Evolutionary conservation across 1,140 invertebrate species (phyloP).

Genomic region (Helicoverpa armigera): DNA sequence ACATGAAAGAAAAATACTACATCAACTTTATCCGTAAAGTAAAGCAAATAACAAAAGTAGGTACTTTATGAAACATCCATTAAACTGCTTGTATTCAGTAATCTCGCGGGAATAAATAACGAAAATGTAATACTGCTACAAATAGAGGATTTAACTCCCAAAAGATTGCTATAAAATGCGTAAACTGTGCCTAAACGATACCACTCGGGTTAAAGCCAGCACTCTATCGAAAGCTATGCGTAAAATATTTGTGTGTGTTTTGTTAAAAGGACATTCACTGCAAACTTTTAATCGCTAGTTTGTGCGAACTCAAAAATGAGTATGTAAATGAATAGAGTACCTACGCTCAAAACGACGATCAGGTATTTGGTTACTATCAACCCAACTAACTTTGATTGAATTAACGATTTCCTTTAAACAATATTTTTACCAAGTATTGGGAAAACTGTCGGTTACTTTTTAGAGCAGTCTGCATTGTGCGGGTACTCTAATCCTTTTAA

Average conservation of each 20-base stretch:
- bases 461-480: no score
- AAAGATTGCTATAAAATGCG: conserved; percentile 20
- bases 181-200: background rate
- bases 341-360: no score
- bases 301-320: no score
- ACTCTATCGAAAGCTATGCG: background rate
- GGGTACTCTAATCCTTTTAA: background rate
- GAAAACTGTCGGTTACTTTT: no score
- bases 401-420: no score
- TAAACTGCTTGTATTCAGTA: conserved; percentile 1
- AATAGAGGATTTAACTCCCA: conserved; percentile 9
- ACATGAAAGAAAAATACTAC: conserved; percentile 2
- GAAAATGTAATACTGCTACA: conserved; percentile 19
- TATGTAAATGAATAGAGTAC: no score
- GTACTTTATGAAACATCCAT: conserved; percentile 37
- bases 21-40: background rate
- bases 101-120: background rate
- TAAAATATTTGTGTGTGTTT: background rate
- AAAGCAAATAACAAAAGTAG: conserved; percentile 19
- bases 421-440: no score
- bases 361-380: no score
- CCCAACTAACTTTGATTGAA: no score
- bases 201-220: background rate
- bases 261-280: no score
- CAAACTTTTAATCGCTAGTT: no score